A percentile compares a stretch with the other conserved stretches of the same genome.
Conservation (phyloP, 2,113 vertebrate genomes). For the Trichomycterus rosablanca region DNA sequence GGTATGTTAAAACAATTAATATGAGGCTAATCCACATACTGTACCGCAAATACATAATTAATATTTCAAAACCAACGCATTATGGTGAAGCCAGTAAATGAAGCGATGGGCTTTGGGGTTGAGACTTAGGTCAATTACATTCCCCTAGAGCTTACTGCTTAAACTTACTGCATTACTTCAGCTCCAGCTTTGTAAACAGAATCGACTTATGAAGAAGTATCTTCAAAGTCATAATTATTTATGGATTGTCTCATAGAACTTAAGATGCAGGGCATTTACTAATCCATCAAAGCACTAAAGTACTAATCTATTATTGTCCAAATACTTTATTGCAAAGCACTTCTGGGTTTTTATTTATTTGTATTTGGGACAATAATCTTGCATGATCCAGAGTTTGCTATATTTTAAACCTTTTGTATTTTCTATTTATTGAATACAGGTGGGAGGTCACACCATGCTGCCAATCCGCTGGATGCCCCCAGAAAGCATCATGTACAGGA, state of each 20-base stretch:
- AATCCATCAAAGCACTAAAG: too few relatives aligned
- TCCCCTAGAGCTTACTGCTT: slow-evolving; percentile 26
- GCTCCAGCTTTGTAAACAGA: slow-evolving; percentile 6
- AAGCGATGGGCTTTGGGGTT: slow-evolving; percentile 48
- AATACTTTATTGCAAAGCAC: too few relatives aligned
- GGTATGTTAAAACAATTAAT: slow-evolving; percentile 65
- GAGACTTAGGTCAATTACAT: slow-evolving; percentile 34
- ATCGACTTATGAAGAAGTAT: not conserved
- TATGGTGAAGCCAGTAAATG: slow-evolving; percentile 47
- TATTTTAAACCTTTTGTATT: too few relatives aligned
- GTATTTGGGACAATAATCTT: too few relatives aligned
- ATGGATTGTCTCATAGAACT: too few relatives aligned
- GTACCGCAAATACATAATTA: slow-evolving; percentile 52
- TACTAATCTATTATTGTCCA: too few relatives aligned
- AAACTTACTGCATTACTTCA: slow-evolving; percentile 6
- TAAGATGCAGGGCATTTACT: too few relatives aligned
- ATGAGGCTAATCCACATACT: slow-evolving; percentile 53
- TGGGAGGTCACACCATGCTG: slow-evolving; percentile 97
- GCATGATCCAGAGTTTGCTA: too few relatives aligned
- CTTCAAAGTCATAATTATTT: not conserved
- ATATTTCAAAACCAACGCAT: slow-evolving; percentile 57
- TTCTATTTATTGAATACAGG: slow-evolving; percentile 64
- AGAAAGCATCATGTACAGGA: slow-evolving; percentile 99
- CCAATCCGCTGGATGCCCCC: slow-evolving; percentile 99
- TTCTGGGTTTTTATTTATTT: too few relatives aligned